Conservation (phyloP, 2,888 invertebrate species). For the Azorinus chamasolen region DNA sequence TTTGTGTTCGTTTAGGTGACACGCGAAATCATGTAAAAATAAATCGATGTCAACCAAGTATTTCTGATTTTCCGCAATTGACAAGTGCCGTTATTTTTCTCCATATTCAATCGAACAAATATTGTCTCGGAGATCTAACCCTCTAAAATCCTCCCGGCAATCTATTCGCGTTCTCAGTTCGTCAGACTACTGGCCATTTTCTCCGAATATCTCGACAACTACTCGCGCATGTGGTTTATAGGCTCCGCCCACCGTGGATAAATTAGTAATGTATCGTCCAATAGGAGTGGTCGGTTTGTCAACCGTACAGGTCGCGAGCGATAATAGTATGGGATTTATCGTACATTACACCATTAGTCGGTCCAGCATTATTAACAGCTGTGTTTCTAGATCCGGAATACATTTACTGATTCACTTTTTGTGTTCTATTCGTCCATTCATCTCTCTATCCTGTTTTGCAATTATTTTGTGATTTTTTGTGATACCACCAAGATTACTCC, state of each 20-base stretch:
- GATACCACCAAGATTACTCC: slow-evolving; percentile 87
- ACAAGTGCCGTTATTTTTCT: slow-evolving; percentile 1
- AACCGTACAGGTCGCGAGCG: slow-evolving; percentile 10
- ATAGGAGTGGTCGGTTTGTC: slow-evolving; percentile 15
- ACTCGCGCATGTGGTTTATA: slow-evolving; percentile 36
- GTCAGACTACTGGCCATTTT: slow-evolving; percentile 17
- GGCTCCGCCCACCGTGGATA: slow-evolving; percentile 59
- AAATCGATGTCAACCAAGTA: slow-evolving; percentile 21
- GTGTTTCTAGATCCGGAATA: slow-evolving; percentile 35
- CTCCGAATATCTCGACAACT: slow-evolving; percentile 30
- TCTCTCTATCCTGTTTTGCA: slow-evolving; percentile 32
- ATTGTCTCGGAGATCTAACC: slow-evolving; percentile 9
- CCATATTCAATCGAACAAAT: not conserved
- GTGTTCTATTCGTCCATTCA: slow-evolving; percentile 38
- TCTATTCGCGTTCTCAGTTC: not conserved
- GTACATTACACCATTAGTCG: slow-evolving; percentile 44
- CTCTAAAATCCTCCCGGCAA: slow-evolving; percentile 40
- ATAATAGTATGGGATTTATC: slow-evolving; percentile 39
- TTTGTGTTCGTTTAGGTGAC: too few species aligned
- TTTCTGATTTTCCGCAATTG: slow-evolving; percentile 16
- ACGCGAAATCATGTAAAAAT: slow-evolving; percentile 10
- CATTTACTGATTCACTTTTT: slow-evolving; percentile 36
- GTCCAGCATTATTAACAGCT: slow-evolving; percentile 38
- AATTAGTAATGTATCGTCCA: slow-evolving; percentile 46
- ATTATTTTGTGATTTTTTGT: slow-evolving; percentile 14